Evolutionary conservation across 2,797 vertebrate genomes (phyloP).

Genomic region (Champsocephalus gunnari): DNA sequence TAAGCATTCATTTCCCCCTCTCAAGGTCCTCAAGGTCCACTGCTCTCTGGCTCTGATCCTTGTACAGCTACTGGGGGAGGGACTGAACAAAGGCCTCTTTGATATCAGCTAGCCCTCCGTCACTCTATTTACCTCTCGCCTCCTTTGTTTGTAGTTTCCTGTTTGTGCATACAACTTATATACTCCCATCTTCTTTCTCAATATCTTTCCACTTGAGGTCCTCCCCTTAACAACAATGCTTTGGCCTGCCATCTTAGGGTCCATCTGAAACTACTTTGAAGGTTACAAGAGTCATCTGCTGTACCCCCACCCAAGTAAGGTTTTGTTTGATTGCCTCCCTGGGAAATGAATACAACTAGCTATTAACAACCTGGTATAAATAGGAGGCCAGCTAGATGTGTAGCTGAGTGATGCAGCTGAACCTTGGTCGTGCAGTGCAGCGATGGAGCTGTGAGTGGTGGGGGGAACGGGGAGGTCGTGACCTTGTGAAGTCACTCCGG

Average conservation of each 20-base stretch:
- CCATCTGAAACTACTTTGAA: slow-evolving; percentile 60
- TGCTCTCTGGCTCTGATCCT: slow-evolving; percentile 77
- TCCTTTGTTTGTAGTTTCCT: slow-evolving; percentile 13
- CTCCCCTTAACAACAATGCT: slow-evolving; percentile 41
- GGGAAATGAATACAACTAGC: slow-evolving; percentile 71
- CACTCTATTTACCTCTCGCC: slow-evolving; percentile 32
- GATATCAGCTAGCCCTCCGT: slow-evolving; percentile 50
- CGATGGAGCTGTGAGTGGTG: slow-evolving; percentile 22
- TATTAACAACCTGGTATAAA: slow-evolving; percentile 70
- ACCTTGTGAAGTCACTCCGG: slow-evolving; percentile 60
- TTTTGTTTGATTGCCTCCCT: slow-evolving; percentile 72
- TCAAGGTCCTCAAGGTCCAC: slow-evolving; percentile 82
- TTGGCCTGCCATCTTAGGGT: slow-evolving; percentile 36
- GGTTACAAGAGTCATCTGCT: slow-evolving; percentile 71
- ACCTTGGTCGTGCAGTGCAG: slow-evolving; percentile 42
- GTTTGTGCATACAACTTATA: slow-evolving; percentile 18
- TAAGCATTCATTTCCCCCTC: slow-evolving; percentile 81
- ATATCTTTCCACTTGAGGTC: slow-evolving; percentile 10
- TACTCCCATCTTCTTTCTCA: background rate
- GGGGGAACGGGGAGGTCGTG: slow-evolving; percentile 32
- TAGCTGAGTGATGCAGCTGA: slow-evolving; percentile 44
- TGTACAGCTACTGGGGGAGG: slow-evolving; percentile 57
- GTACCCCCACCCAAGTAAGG: slow-evolving; percentile 45
- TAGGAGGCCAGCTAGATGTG: slow-evolving; percentile 43
- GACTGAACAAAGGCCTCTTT: slow-evolving; percentile 71